Percentiles rank a stretch among this genome's conserved stretches.
These are phyloP conservation scores for Paguma larvata DNA, from an alignment of 2,797 vertebrate genomes.

Conservation along the genomic window DNA sequence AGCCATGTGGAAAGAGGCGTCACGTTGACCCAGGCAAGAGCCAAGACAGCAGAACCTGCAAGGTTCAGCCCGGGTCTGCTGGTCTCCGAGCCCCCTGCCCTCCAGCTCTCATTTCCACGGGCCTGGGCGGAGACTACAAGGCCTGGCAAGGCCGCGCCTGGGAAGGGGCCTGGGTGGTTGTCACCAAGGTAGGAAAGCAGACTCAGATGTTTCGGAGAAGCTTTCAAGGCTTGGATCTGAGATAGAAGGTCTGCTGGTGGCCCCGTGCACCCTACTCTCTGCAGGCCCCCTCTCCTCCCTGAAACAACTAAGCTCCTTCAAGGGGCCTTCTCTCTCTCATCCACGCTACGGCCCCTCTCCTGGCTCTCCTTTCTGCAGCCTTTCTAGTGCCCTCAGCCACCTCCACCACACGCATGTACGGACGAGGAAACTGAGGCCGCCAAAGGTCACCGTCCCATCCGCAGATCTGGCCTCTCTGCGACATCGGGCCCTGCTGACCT, in stretches of 20 bases:
- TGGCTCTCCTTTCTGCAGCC: neutral
- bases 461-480: neutral
- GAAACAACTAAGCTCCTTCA: neutral
- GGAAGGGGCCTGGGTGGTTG: no score
- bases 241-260: neutral
- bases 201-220: neutral
- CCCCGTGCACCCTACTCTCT: fast-evolving
- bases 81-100: no score
- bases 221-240: neutral
- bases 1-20: neutral
- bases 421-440: neutral
- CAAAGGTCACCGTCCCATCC: fast-evolving
- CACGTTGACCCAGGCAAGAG: neutral
- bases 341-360: neutral
- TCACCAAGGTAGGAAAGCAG: neutral
- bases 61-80: fast-evolving
- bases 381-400: neutral
- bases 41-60: neutral
- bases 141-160: neutral
- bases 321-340: neutral
- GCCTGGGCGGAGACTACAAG: neutral
- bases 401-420: no score
- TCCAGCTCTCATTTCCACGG: fast-evolving
- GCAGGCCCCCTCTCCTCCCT: no score
- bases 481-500: neutral